Percentiles rank a stretch among this genome's conserved stretches.
Conservation (phyloP, 2,888 invertebrate genomes). For the Kryphioiulus occultus region DNA sequence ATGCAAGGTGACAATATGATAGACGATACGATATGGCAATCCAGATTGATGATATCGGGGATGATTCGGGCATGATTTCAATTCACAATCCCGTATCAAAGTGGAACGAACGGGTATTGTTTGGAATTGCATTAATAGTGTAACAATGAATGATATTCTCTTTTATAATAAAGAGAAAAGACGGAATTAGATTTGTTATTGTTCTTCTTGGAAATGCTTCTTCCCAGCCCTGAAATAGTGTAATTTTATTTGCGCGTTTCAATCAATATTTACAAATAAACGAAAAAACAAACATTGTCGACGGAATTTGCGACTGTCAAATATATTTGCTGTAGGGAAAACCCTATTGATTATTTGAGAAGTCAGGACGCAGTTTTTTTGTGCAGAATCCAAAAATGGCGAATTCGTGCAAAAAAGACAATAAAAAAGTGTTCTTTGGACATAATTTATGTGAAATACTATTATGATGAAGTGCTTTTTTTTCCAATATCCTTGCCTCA, state of each 20-base stretch:
- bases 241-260: neutral
- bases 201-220: no score
- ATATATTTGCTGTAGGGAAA: neutral
- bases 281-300: neutral
- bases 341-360: neutral
- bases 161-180: no score
- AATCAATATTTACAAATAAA: neutral
- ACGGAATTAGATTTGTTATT: no score
- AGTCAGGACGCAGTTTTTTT: neutral
- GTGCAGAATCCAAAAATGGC: neutral
- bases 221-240: no score
- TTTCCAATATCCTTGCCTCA: neutral
- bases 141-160: no score
- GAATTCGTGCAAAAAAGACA: neutral
- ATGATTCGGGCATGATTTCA: no score
- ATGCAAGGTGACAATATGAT: no score
- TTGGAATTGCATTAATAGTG: no score
- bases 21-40: no score
- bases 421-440: neutral
- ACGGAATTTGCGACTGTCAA: neutral
- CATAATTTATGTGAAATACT: neutral
- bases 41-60: no score
- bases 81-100: no score
- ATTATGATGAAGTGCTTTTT: neutral
- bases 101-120: no score